Evolutionary conservation across 1,140 invertebrate species (phyloP), one percentile per base, ranked within the genome.

Genomic region (Contarinia nasturtii): DNA sequence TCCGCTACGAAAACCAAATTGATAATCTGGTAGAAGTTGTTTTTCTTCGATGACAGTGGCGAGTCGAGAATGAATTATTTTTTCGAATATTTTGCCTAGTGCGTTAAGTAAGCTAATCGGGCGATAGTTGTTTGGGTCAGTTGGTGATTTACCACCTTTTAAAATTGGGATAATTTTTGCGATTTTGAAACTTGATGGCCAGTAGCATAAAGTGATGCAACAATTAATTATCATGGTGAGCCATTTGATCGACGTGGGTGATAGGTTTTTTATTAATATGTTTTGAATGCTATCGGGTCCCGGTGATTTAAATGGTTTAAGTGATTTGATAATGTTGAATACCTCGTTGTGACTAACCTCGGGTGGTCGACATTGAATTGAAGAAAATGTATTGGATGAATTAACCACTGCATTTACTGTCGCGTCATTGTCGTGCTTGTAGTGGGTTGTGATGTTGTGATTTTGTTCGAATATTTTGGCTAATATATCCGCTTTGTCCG

Each of bases 91-190:
- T 42, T 42, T 42, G 7, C 41, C 41, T 7, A 20, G 7, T 11
- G 15, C 19, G 18, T 15, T 42, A 2, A 42, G 19, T 12, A 49
- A 17, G 2, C 33, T 40, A 11, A 57, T 56, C 0, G 55, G 54
- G 36, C 57, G 43, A 47, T 57, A 58, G 33, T 46, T 56, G 7
- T 15, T 10, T 14, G 51, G 46, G 11, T 43, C 21, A 7, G 18
- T 41, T 34, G 47, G 46, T 19, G 53, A 22, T 47, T 57, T 55
- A 7, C 48, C 47, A 34, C 49, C 49, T 50, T 55, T 58, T 2
- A 33, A 36, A 7, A 57, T 49, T 0, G 50, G 38, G 21, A 56
- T 44, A 22, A 55, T 40, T 21, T 27, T 46, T 18, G 51, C 54
- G 36, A 43, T 34, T 51, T 56, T 53, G 51, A 53, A 57, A 8